Evolutionary conservation across 2,113 vertebrate genomes (phyloP), one percentile per base, ranked within the genome.

Genomic region (Rhinogobius similis): DNA sequence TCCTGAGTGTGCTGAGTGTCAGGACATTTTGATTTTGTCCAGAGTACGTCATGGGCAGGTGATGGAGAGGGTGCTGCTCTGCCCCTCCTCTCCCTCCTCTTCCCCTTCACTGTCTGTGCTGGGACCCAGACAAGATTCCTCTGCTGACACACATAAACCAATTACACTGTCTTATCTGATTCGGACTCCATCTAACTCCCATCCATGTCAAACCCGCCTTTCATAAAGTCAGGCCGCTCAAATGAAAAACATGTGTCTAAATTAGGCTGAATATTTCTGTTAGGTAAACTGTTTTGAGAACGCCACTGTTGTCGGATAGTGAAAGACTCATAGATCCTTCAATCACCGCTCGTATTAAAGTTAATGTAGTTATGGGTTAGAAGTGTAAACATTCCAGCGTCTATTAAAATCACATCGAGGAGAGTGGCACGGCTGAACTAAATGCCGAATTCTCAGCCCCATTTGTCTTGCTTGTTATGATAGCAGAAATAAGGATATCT

Each of bases 141-240:
- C 82, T 83, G 81, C 85, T 90, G 87, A 91, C 89, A 90, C 83
- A 84, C 87, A 88, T 90, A 92, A 91, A 90, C 78, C 82, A 90
- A 89, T 91, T 89, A 90, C 69, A 82, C 73, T 55, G 67, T 83
- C 86, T 90, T 92, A 92, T 92, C 90, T 87, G 87, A 87, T 90
- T 84, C 75, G 90, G 84, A 75, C 87, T 88, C 67, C 79, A 72
- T 77, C 71, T 83, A 82, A 89, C 83, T 81, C 77, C 70, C 32
- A 67, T 86, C 78, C 82, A 89, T 77, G 82, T 92, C 91, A 91
- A 88, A 85, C 67, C 65, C 44, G 79, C 81, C 86, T 89, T 87
- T 88, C 82, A 89, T 61, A 76, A 64, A 85, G 82, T 79, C 55
- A 58, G 82, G 76, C 70, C 71, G 29, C 50, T 81, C 86, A 90